phyloP scores from a whole-genome alignment of 1,140 invertebrate species.

The Microplitis mediator region DNA sequence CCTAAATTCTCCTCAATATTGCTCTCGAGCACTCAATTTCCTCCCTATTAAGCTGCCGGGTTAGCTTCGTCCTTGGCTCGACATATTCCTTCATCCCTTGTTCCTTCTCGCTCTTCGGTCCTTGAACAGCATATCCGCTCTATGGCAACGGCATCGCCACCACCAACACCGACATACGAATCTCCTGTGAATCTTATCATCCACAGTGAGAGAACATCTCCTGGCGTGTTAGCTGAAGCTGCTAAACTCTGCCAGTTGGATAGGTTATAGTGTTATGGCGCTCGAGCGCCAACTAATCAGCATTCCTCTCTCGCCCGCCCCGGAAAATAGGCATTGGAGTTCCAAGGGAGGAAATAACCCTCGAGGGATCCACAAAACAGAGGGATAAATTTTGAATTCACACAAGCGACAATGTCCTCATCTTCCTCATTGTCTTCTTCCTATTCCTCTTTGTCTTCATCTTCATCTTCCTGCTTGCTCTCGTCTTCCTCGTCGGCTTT shows the following conservation, averaged over 20 bases:
- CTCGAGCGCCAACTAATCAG: slow-evolving; percentile 61
- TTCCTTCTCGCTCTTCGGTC: background rate
- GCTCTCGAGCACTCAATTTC: slow-evolving; percentile 62
- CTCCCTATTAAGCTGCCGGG: slow-evolving; percentile 62
- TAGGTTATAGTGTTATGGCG: slow-evolving; percentile 61
- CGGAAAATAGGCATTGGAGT: slow-evolving; percentile 9
- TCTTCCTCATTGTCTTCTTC: slow-evolving; percentile 57
- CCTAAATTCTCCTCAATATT: slow-evolving; percentile 62
- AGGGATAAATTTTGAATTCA: slow-evolving; percentile 25
- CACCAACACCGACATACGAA: background rate
- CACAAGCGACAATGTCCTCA: slow-evolving; percentile 49
- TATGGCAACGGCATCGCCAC: slow-evolving; percentile 17
- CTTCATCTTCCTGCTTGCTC: slow-evolving; percentile 33
- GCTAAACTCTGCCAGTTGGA: slow-evolving; percentile 47
- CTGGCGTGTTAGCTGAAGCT: slow-evolving; percentile 37
- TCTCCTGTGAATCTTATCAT: slow-evolving; percentile 48
- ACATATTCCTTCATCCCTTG: slow-evolving; percentile 23
- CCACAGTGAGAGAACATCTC: no score
- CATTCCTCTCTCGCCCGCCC: slow-evolving; percentile 52
- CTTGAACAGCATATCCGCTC: slow-evolving; percentile 14
- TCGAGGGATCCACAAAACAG: background rate
- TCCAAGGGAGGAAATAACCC: slow-evolving; percentile 5
- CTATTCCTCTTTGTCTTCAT: slow-evolving; percentile 46
- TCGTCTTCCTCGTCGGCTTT: slow-evolving; percentile 17
- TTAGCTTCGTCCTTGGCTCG: slow-evolving; percentile 31